A percentile compares a stretch with the other conserved stretches of the same genome.
phyloP scores from a whole-genome alignment of 1,140 invertebrate genomes.

The Littorina saxatilis region DNA sequence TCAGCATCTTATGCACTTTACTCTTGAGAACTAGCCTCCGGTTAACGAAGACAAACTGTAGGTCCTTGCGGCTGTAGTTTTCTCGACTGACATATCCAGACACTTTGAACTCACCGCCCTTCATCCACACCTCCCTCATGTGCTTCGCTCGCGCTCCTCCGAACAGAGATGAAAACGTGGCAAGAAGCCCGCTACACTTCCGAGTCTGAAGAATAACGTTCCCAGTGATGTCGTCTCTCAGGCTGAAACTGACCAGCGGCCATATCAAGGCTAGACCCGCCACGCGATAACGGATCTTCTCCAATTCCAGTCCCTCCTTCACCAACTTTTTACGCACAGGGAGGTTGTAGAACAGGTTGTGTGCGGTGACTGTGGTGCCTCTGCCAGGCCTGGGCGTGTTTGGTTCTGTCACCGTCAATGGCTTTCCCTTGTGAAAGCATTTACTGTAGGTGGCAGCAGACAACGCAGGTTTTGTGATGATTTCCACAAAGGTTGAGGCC shows the following conservation, averaged over 20 bases:
- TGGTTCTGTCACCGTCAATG: constrained; percentile 64
- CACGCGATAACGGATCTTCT: constrained; percentile 78
- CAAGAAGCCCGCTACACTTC: constrained; percentile 77
- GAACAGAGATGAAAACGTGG: constrained; percentile 78
- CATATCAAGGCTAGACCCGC: constrained; percentile 80
- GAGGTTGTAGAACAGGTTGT: constrained; percentile 80
- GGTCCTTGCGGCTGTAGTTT: constrained; percentile 73
- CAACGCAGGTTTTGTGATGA: constrained; percentile 76
- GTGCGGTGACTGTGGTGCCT: constrained; percentile 82
- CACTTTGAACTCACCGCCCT: constrained; percentile 77
- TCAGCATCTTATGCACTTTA: constrained; percentile 78
- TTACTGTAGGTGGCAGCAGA: constrained; percentile 76
- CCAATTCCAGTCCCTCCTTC: constrained; percentile 78
- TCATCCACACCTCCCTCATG: constrained; percentile 77
- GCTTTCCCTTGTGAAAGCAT: constrained; percentile 76
- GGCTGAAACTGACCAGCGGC: constrained; percentile 78
- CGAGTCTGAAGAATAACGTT: constrained; percentile 79
- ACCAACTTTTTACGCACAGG: constrained; percentile 80
- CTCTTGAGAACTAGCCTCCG: constrained; percentile 78
- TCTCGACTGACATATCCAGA: constrained; percentile 79
- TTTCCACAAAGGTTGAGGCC: constrained; percentile 78
- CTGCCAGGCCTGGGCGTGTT: constrained; percentile 76
- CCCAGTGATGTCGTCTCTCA: constrained; percentile 80
- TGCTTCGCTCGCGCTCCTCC: constrained; percentile 73
- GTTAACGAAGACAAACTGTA: constrained; percentile 82